Percentiles rank a stretch among this genome's conserved stretches.
These are phyloP conservation scores for Uropetala carovei DNA, from an alignment of 2,888 invertebrate species.

Conservation along the genomic window DNA sequence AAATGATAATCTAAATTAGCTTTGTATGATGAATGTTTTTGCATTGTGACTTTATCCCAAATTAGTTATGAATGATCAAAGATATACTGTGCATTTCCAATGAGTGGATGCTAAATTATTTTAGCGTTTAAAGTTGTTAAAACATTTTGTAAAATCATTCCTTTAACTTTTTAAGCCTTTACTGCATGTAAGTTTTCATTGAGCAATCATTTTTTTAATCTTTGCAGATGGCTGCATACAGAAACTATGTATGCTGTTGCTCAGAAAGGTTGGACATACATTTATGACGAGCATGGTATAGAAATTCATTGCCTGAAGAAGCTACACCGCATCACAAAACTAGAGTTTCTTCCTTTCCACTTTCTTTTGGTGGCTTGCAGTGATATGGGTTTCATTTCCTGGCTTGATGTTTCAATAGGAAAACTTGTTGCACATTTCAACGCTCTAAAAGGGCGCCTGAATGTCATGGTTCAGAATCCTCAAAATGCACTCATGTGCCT, in stretches of 20 bases:
- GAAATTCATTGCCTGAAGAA: constrained; percentile 97
- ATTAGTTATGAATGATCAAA: too few relatives aligned
- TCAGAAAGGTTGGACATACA: constrained; percentile 96
- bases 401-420: constrained; percentile 97
- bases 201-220: constrained; percentile 57
- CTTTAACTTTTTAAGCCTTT: neutral
- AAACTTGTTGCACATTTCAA: constrained; percentile 88
- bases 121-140: too few relatives aligned
- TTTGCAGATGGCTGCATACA: constrained; percentile 88
- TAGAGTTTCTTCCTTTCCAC: constrained; percentile 98
- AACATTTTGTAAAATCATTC: neutral
- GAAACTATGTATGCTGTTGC: constrained; percentile 99
- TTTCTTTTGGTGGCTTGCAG: constrained; percentile 91
- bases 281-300: constrained; percentile 98
- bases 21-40: too few relatives aligned
- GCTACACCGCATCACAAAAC: constrained; percentile 85
- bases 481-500: constrained; percentile 93
- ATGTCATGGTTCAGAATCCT: constrained; percentile 94
- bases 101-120: too few relatives aligned
- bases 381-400: constrained; percentile 88
- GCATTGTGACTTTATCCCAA: too few relatives aligned
- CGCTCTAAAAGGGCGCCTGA: constrained; percentile 86
- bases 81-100: too few relatives aligned
- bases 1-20: too few relatives aligned
- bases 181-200: neutral